These are phyloP conservation scores for Orthosia incerta DNA, from an alignment of 2,888 invertebrate genomes.

Conservation along the genomic window DNA sequence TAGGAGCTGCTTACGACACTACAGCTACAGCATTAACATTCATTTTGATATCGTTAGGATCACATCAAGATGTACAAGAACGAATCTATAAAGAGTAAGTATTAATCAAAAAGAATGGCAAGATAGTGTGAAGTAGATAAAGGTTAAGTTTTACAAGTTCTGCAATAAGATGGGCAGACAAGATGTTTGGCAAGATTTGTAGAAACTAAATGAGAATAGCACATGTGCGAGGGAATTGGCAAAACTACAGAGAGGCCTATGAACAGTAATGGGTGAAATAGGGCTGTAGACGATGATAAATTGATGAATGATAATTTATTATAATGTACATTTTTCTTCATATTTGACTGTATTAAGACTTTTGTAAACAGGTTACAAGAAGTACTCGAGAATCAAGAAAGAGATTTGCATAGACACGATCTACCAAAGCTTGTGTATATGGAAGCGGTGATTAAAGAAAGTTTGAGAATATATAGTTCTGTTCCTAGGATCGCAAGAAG, in stretches of 20 bases:
- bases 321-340: too few species aligned
- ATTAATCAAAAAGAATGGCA: neutral
- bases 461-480: constrained; percentile 44
- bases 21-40: constrained; percentile 17
- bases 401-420: constrained; percentile 42
- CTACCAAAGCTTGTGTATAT: constrained; percentile 33
- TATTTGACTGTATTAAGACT: neutral
- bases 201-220: neutral
- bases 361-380: constrained; percentile 18
- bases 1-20: constrained; percentile 42
- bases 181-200: too few species aligned
- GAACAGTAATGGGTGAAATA: neutral
- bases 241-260: neutral
- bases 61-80: constrained; percentile 34
- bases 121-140: too few species aligned
- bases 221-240: neutral
- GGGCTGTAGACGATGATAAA: neutral
- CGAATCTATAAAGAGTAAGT: constrained; percentile 50
- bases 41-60: constrained; percentile 35
- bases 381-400: constrained; percentile 23
- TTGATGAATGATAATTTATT: neutral
- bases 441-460: constrained; percentile 54
- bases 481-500: constrained; percentile 35
- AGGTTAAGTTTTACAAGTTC: too few species aligned
- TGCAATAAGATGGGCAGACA: too few species aligned